Evolutionary conservation across 2,797 vertebrate species (phyloP).

Genomic region (Alauda arvensis): DNA sequence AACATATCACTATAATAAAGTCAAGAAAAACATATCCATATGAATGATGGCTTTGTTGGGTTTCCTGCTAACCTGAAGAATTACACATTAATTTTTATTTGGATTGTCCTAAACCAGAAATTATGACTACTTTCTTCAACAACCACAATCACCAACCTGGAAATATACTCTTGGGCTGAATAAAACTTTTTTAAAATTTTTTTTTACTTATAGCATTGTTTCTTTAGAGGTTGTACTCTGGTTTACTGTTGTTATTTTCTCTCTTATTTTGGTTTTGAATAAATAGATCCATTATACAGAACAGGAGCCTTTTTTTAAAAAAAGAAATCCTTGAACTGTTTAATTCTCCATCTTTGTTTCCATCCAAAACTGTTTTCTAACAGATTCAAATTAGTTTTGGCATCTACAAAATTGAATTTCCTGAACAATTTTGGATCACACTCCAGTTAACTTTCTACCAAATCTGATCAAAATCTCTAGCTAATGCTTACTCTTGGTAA

Average conservation of each 20-base stretch:
- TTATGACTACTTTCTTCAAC: not conserved
- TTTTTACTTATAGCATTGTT: not conserved
- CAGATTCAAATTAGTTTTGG: conserved; percentile 12
- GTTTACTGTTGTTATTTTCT: not conserved
- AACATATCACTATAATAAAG: conserved; percentile 9
- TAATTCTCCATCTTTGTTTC: not conserved
- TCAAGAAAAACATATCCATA: not conserved
- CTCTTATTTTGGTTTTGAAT: not conserved
- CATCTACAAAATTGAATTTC: not conserved
- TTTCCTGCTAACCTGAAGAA: conserved; percentile 20
- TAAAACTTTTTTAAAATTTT: not conserved
- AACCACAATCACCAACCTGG: not conserved
- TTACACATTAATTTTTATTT: conserved; percentile 19
- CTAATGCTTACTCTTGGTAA: not conserved
- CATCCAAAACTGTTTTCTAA: not conserved
- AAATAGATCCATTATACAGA: not conserved
- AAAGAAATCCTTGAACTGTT: not conserved
- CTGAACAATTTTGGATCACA: not conserved
- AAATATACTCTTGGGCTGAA: not conserved
- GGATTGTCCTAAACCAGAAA: conserved; percentile 2
- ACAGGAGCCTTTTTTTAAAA: not conserved
- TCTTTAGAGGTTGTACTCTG: not conserved
- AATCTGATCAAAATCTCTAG: not conserved
- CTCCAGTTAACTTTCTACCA: not conserved
- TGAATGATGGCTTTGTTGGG: not conserved